Evolutionary conservation across 1,140 invertebrate species (phyloP), one percentile per base, ranked within the genome.

Genomic region (Trichonephila inaurata): DNA sequence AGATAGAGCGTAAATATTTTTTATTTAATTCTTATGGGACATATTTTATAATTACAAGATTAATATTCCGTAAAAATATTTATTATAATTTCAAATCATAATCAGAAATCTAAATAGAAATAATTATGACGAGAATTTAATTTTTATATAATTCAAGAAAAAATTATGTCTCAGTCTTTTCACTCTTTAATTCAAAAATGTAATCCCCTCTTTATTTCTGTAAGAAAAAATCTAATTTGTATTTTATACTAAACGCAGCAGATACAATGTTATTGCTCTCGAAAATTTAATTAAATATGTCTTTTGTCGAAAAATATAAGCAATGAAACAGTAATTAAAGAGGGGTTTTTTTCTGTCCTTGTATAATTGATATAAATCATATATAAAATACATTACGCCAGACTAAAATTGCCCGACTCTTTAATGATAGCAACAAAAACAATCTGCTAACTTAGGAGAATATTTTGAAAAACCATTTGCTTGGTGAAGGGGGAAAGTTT

Each of bases 301-400:
- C 72, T 77, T 77, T 69, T 77, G 14, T 14, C 16, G 12, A 40
- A 28, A 77, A 77, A 77, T 77, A 40, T 40, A 40, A 18, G 19
- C 72, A 77, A 77, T 77, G 72, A 77, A 33, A 77, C 72, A 33
- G 72, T 40, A 77, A 77, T 77, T 77, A 77, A 40, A 40, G 18
- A 33, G 24, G 28, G 40, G 19, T 19, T 40, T 18, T 40, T 77
- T 77, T 77, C 72, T 77, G 40, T 77, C 72, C 16, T 18, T 77
- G 28, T 77, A 77, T 77, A 77, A 77, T 77, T 77, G 72, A 77
- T 77, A 24, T 33, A 28, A 77, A 33, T 77, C 33, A 77, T 77
- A 28, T 40, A 77, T 40, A 77, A 77, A 77, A 77, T 33, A 7
- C 72, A 77, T 77, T 77, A 77, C 28, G 28, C 28, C 6, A 28